A percentile compares a stretch with the other conserved stretches of the same genome.
phyloP scores from a whole-genome alignment of 2,888 invertebrate genomes.

The Cephus runcator region DNA sequence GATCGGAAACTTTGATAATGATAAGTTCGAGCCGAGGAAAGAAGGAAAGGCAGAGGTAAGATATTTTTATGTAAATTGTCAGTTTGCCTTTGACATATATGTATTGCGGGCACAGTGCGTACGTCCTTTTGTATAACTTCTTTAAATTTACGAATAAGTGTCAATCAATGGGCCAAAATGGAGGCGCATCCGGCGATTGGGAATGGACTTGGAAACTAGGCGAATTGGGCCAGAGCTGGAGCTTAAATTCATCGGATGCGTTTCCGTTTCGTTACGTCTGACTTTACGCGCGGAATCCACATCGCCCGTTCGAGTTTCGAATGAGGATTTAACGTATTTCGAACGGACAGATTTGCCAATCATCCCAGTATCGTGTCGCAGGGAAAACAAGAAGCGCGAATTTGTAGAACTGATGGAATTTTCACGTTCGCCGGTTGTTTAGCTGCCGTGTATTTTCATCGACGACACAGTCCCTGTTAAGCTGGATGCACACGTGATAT shows the following conservation, averaged over 20 bases:
- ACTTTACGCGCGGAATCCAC: neutral
- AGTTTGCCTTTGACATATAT: neutral
- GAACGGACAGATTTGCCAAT: slow-evolving; percentile 24
- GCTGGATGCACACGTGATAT: slow-evolving; percentile 49
- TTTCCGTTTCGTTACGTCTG: neutral
- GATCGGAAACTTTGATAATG: neutral
- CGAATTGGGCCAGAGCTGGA: neutral
- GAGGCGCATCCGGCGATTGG: neutral
- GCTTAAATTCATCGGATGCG: neutral
- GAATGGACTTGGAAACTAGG: neutral
- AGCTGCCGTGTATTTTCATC: slow-evolving; percentile 37
- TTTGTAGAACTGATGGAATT: slow-evolving; percentile 54
- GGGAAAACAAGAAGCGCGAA: slow-evolving; percentile 52
- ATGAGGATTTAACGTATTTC: neutral
- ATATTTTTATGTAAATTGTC: neutral
- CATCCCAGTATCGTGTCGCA: slow-evolving; percentile 32
- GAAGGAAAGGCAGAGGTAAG: neutral
- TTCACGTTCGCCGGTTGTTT: slow-evolving; percentile 55
- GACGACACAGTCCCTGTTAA: slow-evolving; percentile 28
- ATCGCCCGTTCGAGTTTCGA: neutral
- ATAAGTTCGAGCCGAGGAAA: neutral
- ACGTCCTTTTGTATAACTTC: neutral
- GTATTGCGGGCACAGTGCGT: neutral
- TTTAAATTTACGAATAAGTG: neutral
- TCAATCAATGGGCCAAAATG: neutral